Conservation (phyloP, 2,113 vertebrate species). For the Podarcis raffonei region DNA sequence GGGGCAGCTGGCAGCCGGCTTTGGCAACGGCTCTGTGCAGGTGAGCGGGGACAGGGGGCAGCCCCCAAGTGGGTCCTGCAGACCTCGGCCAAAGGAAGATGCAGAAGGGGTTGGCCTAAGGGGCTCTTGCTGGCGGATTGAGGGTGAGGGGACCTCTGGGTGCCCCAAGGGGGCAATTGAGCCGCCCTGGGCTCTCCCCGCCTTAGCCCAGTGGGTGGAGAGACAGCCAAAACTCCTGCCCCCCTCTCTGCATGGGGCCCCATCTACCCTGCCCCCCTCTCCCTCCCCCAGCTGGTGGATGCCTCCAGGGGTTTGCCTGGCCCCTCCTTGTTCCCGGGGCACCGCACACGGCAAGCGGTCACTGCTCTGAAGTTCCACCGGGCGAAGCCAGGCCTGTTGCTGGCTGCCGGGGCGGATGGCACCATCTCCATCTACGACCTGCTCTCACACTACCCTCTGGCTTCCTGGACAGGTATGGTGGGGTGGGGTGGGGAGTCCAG, state of each 20-base stretch:
- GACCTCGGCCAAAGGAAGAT: not conserved
- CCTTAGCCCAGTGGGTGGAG: not conserved
- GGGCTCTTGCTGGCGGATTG: not conserved
- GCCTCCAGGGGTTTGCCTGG: not conserved
- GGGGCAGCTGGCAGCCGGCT: constrained; percentile 33
- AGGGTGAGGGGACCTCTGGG: not conserved
- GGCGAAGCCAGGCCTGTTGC: constrained; percentile 11
- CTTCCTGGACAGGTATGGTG: constrained; percentile 29
- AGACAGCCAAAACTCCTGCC: not conserved
- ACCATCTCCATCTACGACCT: constrained; percentile 33
- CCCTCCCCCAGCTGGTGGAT: constrained; percentile 15
- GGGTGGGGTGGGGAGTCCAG: not conserved
- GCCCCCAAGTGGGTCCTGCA: not conserved
- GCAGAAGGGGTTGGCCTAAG: not conserved
- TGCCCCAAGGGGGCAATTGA: not conserved
- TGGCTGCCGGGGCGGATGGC: constrained; percentile 50
- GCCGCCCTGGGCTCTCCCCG: not conserved
- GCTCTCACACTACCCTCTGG: not conserved
- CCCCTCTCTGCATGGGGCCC: not conserved
- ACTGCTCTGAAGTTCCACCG: constrained; percentile 41
- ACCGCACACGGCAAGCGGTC: constrained; percentile 31
- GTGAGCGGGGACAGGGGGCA: not conserved
- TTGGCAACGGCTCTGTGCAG: constrained; percentile 54
- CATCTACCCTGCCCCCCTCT: not conserved
- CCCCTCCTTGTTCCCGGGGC: not conserved